Percentiles rank a stretch among this genome's conserved stretches.
Conservation (phyloP, 2,797 vertebrate genomes). For the Thamnophis elegans region DNA sequence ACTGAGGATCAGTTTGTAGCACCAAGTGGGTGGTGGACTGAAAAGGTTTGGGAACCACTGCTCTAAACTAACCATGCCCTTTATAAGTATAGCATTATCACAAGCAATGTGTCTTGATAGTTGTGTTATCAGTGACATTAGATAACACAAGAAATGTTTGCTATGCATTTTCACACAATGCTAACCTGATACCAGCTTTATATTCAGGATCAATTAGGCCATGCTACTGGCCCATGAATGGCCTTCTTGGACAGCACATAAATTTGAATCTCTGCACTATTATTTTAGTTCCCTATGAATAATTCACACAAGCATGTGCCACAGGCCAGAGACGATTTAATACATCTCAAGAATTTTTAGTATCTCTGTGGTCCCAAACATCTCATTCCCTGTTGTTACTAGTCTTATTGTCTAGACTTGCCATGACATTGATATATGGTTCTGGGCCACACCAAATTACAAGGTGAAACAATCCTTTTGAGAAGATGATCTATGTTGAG, state of each 20-base stretch:
- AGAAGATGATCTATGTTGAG: neutral
- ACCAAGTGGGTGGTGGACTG: no score
- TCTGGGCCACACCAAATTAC: neutral
- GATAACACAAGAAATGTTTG: neutral
- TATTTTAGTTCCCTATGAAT: neutral
- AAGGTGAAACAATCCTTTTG: neutral
- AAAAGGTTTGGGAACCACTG: no score
- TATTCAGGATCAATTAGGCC: neutral
- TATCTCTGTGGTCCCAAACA: neutral
- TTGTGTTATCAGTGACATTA: neutral
- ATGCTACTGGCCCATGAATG: neutral
- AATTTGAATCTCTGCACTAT: neutral
- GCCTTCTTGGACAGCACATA: neutral
- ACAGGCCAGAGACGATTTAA: neutral
- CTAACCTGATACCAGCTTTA: neutral
- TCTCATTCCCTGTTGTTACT: neutral
- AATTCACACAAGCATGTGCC: neutral
- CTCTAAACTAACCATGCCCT: neutral
- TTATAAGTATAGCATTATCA: neutral
- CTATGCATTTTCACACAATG: slow-evolving; percentile 1
- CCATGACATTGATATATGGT: neutral
- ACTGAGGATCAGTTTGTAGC: no score
- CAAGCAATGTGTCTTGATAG: neutral
- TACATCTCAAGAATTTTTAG: neutral
- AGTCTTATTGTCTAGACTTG: neutral